Evolutionary conservation across 2,888 invertebrate species (phyloP).

Genomic region (Hirtodrosophila cameraria): DNA sequence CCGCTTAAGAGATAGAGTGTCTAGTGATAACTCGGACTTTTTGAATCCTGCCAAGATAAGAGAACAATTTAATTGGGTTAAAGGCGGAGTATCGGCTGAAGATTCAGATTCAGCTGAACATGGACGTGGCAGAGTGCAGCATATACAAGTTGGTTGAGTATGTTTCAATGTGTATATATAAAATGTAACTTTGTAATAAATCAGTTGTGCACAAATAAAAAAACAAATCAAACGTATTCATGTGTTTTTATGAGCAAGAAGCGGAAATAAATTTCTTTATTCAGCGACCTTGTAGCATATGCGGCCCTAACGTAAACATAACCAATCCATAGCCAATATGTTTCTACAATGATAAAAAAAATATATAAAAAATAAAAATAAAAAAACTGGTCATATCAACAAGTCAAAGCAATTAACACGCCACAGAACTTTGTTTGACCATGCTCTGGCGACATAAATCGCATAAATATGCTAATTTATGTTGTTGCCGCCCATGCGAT

Average conservation of each 20-base stretch:
- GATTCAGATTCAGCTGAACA: not conserved
- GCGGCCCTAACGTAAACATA: conserved; percentile 13
- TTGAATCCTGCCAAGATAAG: not conserved
- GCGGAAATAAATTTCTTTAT: conserved; percentile 40
- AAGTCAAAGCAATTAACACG: conserved; percentile 52
- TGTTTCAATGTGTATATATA: not conserved
- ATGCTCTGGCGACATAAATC: conserved; percentile 55
- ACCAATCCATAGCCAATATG: conserved; percentile 30
- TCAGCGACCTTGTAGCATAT: conserved; percentile 36
- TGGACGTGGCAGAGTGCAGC: not conserved
- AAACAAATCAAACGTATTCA: not conserved
- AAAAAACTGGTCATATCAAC: conserved; percentile 53
- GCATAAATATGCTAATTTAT: conserved; percentile 64
- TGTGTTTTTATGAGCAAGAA: conserved; percentile 11
- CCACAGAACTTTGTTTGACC: conserved; percentile 50
- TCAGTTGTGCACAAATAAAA: conserved; percentile 2
- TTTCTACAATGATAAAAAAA: conserved; percentile 17
- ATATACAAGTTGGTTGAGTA: not conserved
- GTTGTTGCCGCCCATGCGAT: conserved; percentile 47
- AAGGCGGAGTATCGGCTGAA: not conserved
- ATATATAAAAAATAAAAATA: not conserved
- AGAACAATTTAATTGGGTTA: not conserved
- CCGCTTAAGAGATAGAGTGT: not conserved
- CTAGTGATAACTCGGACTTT: not conserved
- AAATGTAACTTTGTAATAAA: not conserved